phyloP scores from a whole-genome alignment of 2,888 invertebrate species.

The Dolomedes plantarius region DNA sequence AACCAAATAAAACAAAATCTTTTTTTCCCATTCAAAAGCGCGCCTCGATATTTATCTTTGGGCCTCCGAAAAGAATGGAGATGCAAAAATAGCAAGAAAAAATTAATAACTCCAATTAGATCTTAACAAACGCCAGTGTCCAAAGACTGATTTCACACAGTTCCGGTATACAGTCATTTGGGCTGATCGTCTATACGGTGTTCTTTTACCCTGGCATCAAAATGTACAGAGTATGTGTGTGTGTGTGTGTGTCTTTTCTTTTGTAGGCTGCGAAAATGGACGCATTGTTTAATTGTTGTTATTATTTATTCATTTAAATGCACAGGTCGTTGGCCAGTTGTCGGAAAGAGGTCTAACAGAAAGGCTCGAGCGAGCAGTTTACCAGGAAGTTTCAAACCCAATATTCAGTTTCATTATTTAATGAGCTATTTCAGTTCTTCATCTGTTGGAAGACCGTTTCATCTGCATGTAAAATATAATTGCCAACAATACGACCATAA shows the following conservation, averaged over 20 bases:
- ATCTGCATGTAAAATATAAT: too few species aligned
- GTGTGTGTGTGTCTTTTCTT: slow-evolving; percentile 28
- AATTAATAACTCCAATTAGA: slow-evolving; percentile 70
- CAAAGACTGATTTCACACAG: slow-evolving; percentile 42
- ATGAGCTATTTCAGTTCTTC: too few species aligned
- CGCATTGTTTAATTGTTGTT: slow-evolving; percentile 46
- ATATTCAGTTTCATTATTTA: too few species aligned
- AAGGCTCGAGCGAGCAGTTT: too few species aligned
- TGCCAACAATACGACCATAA: too few species aligned
- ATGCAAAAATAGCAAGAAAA: slow-evolving; percentile 21
- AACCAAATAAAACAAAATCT: neutral
- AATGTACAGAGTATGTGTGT: neutral
- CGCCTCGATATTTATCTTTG: neutral
- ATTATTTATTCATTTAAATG: slow-evolving; percentile 50
- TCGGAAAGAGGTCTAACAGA: neutral
- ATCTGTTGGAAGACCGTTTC: too few species aligned
- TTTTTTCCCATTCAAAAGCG: slow-evolving; percentile 4
- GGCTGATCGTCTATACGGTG: neutral
- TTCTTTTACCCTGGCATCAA: neutral
- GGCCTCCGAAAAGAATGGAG: neutral
- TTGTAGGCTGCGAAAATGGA: slow-evolving; percentile 13
- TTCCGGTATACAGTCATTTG: slow-evolving; percentile 47
- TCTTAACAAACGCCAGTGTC: slow-evolving; percentile 50
- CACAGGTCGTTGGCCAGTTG: slow-evolving; percentile 38
- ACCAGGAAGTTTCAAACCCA: too few species aligned